Evolutionary conservation across 2,797 vertebrate genomes (phyloP), one percentile per base, ranked within the genome.

Genomic region (Myotis planiceps): DNA sequence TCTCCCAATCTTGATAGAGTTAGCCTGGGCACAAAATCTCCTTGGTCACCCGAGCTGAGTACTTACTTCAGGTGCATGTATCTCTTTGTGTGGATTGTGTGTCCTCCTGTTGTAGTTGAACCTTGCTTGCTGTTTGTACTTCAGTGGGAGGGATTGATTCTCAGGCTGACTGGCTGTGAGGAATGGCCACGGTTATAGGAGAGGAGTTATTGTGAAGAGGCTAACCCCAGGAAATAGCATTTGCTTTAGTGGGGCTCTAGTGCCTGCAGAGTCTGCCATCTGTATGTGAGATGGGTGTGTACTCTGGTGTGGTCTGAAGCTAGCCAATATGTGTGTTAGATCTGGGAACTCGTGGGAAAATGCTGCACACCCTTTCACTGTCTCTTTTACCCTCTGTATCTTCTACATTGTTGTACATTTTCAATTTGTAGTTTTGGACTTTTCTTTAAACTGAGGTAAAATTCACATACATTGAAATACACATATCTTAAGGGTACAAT

Each of bases 391-490:
- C 60, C 29, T 78, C 8, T 75, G 68, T 60, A 89, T 65, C n/a
- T 39, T 81, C 60, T 37, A 68, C 7, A 88, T 60, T 34, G 51
- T 23, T 79, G 6, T 53, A 53, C 16, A 29, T 84, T 84, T 32
- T 49, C 63, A 60, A 71, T 85, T 79, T 90, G 12, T 69, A 82
- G 32, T 83, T 74, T 29, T 60, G 27, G 5, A 69, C 69, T 60
- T 88, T 76, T 55, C 45, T 84, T 84, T 39, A 88, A 89, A 82
- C 42, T 83, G 12, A 76, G n/a, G 23, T 60, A 63, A 90, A 89
- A 69, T 76, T 71, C 51, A 83, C 27, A 71, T 49, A 60, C 12
- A 71, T 63, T 78, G 27, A 71, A 92, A 47, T 9, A 92, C 2
- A 68, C 2, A 66, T 32, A 81, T 18, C 18, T 47, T 29, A 88